Evolutionary conservation across 1,140 invertebrate genomes (phyloP), one percentile per base, ranked within the genome.

Genomic region (Thaumatotibia leucotreta): DNA sequence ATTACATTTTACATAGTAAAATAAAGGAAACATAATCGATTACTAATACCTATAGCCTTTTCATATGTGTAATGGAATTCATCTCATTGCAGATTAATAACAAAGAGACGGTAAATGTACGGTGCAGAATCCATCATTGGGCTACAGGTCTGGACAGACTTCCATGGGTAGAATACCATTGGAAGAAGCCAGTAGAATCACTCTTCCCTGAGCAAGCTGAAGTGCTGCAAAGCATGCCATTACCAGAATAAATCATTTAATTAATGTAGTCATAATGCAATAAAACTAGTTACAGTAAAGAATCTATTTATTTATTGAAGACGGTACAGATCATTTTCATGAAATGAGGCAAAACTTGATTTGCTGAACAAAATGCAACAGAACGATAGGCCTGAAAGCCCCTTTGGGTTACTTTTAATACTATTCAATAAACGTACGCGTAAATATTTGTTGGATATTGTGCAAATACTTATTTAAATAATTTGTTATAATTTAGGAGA

Each of bases 121-220:
- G 94, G 73, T 96, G 95, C 79, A 88, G 92, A 68, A 88, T 97
- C 31, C 93, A 94, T 82, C 95, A 97, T 77, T 95, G 93, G 93
- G 94, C 92, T 63, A 93, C 92, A 11, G 92, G 93, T 49, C 80
- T 91, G 27, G 92, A 94, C 27, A 83, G 92, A 39, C 70, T 94
- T 20, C 93, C 92, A n/a, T 92, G 92, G 81, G 86, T 87, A 5
- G 77, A 89, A 9, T 87, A 92, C 45, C 92, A 93, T 72, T 94
- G 93, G 93, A 93, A 93, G 69, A 74, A 89, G 67, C 79, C 86
- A 1, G 66, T 77, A 1, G 92, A 94, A 65, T 83, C 93, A 2
- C 79, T 95, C 6, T 80, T 92, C 49, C 83, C 88, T 10, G 85
- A 89, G 69, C 90, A 92, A 84, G 84, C 86, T 11, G 71, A 80